Base-by-base conservation (phyloP, 2,888 invertebrate genomes). In the Agriopis marginaria region DNA sequence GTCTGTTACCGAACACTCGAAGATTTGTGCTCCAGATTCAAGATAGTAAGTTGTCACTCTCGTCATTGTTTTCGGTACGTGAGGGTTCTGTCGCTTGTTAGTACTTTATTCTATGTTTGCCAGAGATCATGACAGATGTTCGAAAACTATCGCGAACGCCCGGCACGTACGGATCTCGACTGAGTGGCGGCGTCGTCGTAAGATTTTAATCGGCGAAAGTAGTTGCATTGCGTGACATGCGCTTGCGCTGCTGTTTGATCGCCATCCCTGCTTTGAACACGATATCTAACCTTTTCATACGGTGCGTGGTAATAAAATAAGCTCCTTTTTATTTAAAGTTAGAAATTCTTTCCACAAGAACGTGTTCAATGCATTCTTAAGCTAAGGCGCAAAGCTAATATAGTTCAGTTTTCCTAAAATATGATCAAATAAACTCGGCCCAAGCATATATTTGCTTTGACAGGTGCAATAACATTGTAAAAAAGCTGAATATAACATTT, bases 121-220 rank as follows among this genome's bases (percentile, higher is more conserved):
- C 7, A 10, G 4, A 17, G 11, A 45, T 79, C 74, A 78, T 82
- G 77, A 79, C 71, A 79, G 75, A n/a, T 78, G 86, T 85, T 87
- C 78, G 77, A 85, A 85, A 85, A 82, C 79, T 79, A 78, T 84
- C 78, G 77, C 77, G 79, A 86, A 82, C 82, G 81, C 84, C 83
- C 82, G 86, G 88, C 90, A 86, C 86, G 86, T 88, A 83, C 81
- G 75, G 79, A 85, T 87, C 84, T 88, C 77, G 79, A 77, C 79
- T 82, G 23, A 47, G 73, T 72, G 79, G 76, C 66, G 42, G 47
- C 50, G 44, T 67, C 64, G 64, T 50, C 82, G 81, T 81, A 78
- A 84, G 84, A 83, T 88, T 89, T 85, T 88, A 89, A 91, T 89
- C 90, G 91, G 92, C 89, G 93, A 93, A 93, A 92, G 93, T 91